Conservation (phyloP, 2,113 vertebrate species). For the Chrysochloris asiatica region DNA sequence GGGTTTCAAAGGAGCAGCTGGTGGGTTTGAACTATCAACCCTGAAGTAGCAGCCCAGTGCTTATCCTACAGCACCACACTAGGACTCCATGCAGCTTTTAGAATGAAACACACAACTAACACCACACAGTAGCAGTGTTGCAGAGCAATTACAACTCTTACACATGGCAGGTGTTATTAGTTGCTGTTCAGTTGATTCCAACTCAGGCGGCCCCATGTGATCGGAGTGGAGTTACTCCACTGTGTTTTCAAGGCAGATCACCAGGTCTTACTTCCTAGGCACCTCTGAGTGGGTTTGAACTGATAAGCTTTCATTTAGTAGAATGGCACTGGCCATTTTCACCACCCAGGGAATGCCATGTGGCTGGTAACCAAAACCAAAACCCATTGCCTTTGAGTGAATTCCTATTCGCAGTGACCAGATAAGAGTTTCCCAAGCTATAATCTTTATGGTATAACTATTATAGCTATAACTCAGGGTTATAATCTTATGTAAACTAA, state of each 20-base stretch:
- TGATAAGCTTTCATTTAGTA: background rate
- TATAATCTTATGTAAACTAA: background rate
- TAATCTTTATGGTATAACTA: background rate
- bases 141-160: background rate
- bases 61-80: too few species aligned
- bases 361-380: background rate
- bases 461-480: background rate
- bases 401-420: background rate
- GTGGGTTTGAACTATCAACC: too few species aligned
- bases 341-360: background rate
- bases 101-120: background rate
- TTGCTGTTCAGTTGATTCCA: background rate
- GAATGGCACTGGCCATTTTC: background rate
- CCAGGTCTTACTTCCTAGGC: background rate
- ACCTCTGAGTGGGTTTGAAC: background rate
- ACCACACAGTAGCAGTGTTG: too few species aligned
- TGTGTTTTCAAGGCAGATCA: background rate
- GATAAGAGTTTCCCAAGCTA: background rate
- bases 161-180: background rate
- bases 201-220: background rate
- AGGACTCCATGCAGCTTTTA: too few species aligned
- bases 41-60: too few species aligned
- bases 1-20: too few species aligned
- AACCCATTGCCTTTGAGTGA: background rate
- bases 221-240: background rate